A percentile compares a stretch with the other conserved stretches of the same genome.
phyloP scores from a whole-genome alignment of 2,797 vertebrate genomes.

The Sebastes matsubarae region DNA sequence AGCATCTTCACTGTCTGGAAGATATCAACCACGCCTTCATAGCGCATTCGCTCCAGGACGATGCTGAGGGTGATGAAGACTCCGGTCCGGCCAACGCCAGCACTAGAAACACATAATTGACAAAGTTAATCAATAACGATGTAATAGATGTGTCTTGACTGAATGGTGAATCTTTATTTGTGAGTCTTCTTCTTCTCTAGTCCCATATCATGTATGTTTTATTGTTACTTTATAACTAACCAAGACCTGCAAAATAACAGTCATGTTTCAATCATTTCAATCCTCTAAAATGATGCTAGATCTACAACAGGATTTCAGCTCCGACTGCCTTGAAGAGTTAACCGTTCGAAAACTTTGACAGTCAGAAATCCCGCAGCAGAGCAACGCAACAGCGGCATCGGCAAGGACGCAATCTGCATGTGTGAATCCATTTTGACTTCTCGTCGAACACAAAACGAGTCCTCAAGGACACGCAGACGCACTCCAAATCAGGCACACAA shows the following conservation, averaged over 20 bases:
- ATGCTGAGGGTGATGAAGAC: conserved; percentile 98
- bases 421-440: conserved; percentile 45
- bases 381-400: background rate
- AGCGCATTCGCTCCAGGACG: conserved; percentile 97
- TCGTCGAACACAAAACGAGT: conserved; percentile 15
- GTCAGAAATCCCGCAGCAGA: background rate
- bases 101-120: conserved; percentile 76
- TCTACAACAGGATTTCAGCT: background rate
- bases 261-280: background rate
- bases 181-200: background rate
- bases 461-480: conserved; percentile 45
- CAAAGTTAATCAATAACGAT: background rate
- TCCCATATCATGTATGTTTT: background rate
- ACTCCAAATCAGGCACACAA: conserved; percentile 38
- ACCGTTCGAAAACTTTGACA: background rate
- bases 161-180: background rate
- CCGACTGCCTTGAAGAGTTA: background rate
- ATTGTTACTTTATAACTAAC: background rate
- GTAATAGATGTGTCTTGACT: background rate
- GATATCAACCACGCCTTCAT: conserved; percentile 97
- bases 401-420: conserved; percentile 40
- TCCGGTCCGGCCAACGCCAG: conserved; percentile 94
- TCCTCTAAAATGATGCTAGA: background rate
- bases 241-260: background rate
- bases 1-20: conserved; percentile 99